A percentile compares a stretch with the other conserved stretches of the same genome.
Conservation (phyloP, 2,888 invertebrate genomes). For the Chromoteleia sp. region DNA sequence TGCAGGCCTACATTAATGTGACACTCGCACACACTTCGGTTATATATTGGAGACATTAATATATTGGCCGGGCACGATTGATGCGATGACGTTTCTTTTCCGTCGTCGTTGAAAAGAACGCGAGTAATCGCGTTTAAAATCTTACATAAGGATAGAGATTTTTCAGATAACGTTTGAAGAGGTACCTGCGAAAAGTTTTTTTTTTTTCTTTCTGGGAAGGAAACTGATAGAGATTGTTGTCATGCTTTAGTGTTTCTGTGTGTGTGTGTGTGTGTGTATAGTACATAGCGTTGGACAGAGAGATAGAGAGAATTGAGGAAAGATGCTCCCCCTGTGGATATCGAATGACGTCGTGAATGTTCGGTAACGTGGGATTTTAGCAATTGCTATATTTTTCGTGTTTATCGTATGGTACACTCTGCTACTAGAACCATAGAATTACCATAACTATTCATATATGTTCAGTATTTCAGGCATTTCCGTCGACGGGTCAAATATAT, state of each 20-base stretch:
- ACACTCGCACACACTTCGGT: slow-evolving; percentile 52
- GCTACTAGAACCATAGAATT: slow-evolving; percentile 23
- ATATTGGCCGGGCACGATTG: slow-evolving; percentile 48
- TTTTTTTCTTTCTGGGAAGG: background rate
- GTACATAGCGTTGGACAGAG: too few species aligned
- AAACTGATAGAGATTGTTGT: too few species aligned
- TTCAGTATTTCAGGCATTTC: slow-evolving; percentile 1
- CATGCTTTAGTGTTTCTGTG: too few species aligned
- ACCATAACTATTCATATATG: slow-evolving; percentile 38
- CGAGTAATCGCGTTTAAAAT: slow-evolving; percentile 51
- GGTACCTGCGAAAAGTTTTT: slow-evolving; percentile 13
- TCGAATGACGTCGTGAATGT: background rate
- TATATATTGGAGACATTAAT: slow-evolving; percentile 49
- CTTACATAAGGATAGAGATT: slow-evolving; percentile 19
- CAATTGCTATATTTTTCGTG: slow-evolving; percentile 40
- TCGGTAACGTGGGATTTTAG: slow-evolving; percentile 31
- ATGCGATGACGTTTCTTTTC: slow-evolving; percentile 56
- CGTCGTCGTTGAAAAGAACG: slow-evolving; percentile 15
- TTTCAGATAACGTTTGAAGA: slow-evolving; percentile 6
- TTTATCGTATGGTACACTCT: slow-evolving; percentile 24
- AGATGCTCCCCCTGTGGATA: slow-evolving; percentile 12
- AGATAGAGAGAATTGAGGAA: background rate
- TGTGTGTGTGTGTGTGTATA: too few species aligned
- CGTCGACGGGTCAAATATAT: slow-evolving; percentile 18
- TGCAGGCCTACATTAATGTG: slow-evolving; percentile 55